Evolutionary conservation across 2,888 invertebrate genomes (phyloP), one percentile per base, ranked within the genome.

Genomic region (Rhamphomyia laevipes): DNA sequence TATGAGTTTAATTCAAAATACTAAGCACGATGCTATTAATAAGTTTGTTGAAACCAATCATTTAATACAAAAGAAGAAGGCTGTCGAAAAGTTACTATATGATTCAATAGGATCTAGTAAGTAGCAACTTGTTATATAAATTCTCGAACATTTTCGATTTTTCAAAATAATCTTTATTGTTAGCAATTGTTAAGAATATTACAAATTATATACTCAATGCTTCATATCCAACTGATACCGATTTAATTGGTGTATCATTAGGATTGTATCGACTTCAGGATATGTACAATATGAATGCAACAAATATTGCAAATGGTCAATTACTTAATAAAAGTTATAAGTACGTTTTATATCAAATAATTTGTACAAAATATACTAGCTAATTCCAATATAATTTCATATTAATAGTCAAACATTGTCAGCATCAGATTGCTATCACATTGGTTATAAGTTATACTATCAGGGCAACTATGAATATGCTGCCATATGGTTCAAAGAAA

Each of bases 181-280:
- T 2, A 3, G 41, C 17, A 46, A 46, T 46, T 40, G 43, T 47
- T 23, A 27, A 38, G 23, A 37, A 52, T 16, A 16, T n/a, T 10
- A 37, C 38, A 27, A 27, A 27, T 27, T 27, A 7, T 27, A 5
- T 2, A 9, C 4, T 6, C 2, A 27, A 4, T 27, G 5, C 23
- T 7, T 27, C 23, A 9, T 27, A 27, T 27, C 93, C 93, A 0
- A 82, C 83, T 0, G 78, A 86, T 51, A 94, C 94, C 66, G 95
- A 96, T 67, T 71, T 95, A 53, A 83, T 82, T 56, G 95, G 95
- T 0, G 93, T 93, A 9, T 93, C 92, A 7, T 83, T 84, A 46
- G 95, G 94, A 5, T 75, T 96, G 46, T 85, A 27, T 33, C 49
- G 78, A 37, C 66, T 79, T n/a, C 78, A 80, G 57, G 77, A 77